Evolutionary conservation across 2,113 vertebrate genomes (phyloP), one percentile per base, ranked within the genome.

Genomic region (Oreochromis niloticus): DNA sequence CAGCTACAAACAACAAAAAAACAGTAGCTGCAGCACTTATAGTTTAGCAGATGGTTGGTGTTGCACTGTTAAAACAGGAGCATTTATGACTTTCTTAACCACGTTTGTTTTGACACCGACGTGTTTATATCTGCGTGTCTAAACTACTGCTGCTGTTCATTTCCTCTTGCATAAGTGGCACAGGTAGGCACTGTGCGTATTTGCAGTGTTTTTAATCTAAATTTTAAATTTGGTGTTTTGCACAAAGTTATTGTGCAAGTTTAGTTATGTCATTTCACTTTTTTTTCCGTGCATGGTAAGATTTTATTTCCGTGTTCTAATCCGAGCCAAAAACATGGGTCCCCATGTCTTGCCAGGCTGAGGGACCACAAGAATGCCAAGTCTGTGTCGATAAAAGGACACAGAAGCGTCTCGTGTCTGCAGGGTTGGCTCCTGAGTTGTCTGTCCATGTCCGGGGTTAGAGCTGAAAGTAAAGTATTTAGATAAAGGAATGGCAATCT

Each of bases 241-340:
- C 30, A 71, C 66, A 27, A 50, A 19, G 71, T 32, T 50, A 50
- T 30, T 32, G 46, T 22, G 17, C 7, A 32, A 27, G 36, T 83
- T 83, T 30, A 63, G 17, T 30, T 6, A 61, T 36, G 57, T 66
- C 5, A 55, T 82, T 81, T n/a, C 13, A 54, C 11, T 39, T 19
- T 30, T 55, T 30, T 66, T 7, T 16, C 54, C 1, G 9, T 39
- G 13, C 39, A 66, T n/a, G 46, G 52, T n/a, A 78, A 55, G 43
- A 24, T 8, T 14, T 36, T 91, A 95, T 52, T 85, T 34, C 82
- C n/a, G 88, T 95, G 97, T 98, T 94, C 94, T 96, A 90, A 99
- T 87, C 90, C 97, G 98, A 84, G 97, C 97, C 82, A 99, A 63
- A 19, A 97, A 99, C 98, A 99, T 99, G 3, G 99, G 98, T 12